phyloP scores from a whole-genome alignment of 2,113 vertebrate genomes.

The Albula glossodonta region DNA sequence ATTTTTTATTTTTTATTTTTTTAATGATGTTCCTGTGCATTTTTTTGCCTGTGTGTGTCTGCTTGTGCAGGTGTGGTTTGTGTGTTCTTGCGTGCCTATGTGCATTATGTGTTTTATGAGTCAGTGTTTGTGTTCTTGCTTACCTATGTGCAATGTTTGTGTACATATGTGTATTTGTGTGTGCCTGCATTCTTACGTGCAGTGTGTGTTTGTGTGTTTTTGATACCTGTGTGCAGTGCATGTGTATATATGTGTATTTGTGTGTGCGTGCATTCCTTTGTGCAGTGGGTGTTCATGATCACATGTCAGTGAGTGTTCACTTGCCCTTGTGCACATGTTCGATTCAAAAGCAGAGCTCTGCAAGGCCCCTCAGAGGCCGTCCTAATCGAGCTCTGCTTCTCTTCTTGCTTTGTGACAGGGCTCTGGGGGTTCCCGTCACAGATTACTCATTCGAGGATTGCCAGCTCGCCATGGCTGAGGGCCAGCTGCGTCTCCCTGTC shows the following conservation, averaged over 20 bases:
- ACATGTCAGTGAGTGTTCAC: not conserved
- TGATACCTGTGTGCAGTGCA: no score
- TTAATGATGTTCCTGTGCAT: not conserved
- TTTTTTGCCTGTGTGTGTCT: not conserved
- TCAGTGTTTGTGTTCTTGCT: not conserved
- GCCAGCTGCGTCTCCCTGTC: constrained; percentile 87
- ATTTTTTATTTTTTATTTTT: no score
- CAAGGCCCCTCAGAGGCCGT: not conserved
- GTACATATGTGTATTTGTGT: not conserved
- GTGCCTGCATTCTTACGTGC: not conserved
- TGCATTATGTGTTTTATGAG: constrained; percentile 37
- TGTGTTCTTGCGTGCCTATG: constrained; percentile 19
- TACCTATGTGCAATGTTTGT: no score
- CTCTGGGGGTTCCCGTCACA: constrained; percentile 86
- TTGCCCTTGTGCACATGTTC: not conserved
- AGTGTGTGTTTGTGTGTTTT: no score
- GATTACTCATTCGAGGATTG: constrained; percentile 98
- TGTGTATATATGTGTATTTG: no score
- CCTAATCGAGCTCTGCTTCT: constrained; percentile 28
- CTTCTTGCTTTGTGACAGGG: constrained; percentile 66
- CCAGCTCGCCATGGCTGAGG: constrained; percentile 91
- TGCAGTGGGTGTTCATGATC: not conserved
- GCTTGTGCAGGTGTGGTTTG: not conserved
- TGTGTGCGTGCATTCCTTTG: no score
- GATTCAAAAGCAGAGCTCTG: not conserved